Evolutionary conservation across 2,113 vertebrate genomes (phyloP).

Genomic region (Chauna torquata): DNA sequence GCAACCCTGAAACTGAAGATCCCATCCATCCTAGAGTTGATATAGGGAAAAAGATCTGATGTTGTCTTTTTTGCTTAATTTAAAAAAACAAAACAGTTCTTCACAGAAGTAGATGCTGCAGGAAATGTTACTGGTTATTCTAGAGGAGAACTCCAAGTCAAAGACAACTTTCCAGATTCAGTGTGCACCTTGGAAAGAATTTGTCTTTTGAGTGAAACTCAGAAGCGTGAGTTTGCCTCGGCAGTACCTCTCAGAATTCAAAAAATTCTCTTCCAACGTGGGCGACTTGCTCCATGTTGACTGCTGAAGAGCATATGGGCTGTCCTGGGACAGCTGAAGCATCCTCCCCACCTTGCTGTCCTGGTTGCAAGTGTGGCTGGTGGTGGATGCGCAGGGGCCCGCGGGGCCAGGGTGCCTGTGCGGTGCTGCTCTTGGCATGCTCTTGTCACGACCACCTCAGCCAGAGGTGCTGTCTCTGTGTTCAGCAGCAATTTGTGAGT

Average conservation of each 20-base stretch:
- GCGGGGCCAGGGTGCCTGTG: too few relatives aligned
- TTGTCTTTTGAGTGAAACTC: not conserved
- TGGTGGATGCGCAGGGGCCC: fast-evolving
- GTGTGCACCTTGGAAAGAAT: not conserved
- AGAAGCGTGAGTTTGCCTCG: fast-evolving
- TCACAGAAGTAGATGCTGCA: not conserved
- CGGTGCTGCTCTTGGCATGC: fast-evolving
- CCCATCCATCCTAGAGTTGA: not conserved
- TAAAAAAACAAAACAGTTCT: fast-evolving
- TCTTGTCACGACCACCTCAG: not conserved
- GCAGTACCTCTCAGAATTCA: too few relatives aligned
- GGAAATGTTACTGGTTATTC: not conserved
- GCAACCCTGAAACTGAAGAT: not conserved
- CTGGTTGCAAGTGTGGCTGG: not conserved
- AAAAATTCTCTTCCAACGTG: not conserved
- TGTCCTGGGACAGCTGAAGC: not conserved
- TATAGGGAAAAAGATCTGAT: fast-evolving
- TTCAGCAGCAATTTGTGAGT: not conserved
- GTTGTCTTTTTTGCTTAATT: not conserved
- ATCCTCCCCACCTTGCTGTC: fast-evolving
- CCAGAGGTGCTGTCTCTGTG: not conserved
- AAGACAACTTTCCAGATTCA: fast-evolving
- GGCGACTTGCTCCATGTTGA: not conserved
- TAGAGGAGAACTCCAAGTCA: not conserved
- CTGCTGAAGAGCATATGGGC: too few relatives aligned